These are phyloP conservation scores for Eudorcas thomsonii DNA, from an alignment of 2,113 vertebrate genomes.

Conservation along the genomic window DNA sequence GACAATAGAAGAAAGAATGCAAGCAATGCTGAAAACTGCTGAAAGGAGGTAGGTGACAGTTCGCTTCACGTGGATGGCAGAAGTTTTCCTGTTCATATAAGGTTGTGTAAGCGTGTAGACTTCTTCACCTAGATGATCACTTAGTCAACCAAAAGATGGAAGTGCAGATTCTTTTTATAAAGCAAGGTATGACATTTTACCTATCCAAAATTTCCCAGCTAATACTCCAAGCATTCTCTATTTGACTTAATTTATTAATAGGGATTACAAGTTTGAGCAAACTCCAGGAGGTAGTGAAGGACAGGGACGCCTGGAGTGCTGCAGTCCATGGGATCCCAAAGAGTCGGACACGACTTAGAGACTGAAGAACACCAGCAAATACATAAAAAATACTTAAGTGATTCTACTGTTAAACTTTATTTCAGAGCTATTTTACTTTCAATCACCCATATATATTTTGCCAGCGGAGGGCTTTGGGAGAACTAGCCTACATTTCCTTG, in stretches of 20 bases:
- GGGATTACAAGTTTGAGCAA: background rate
- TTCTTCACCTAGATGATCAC: background rate
- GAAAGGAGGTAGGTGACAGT: slow-evolving; percentile 87
- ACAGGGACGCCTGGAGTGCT: background rate
- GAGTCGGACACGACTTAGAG: background rate
- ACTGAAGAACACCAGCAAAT: background rate
- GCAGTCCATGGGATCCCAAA: background rate
- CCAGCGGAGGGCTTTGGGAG: accelerated
- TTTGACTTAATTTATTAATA: background rate
- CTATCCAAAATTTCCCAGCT: background rate
- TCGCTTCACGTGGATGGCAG: background rate
- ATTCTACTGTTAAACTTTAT: background rate
- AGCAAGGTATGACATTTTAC: background rate
- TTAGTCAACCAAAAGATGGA: background rate
- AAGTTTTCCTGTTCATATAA: background rate
- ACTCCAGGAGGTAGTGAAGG: background rate
- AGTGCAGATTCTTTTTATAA: background rate
- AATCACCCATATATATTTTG: background rate
- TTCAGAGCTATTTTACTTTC: background rate
- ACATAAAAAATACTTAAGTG: background rate
- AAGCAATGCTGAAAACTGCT: slow-evolving; percentile 95
- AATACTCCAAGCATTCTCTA: background rate
- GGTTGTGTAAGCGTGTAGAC: background rate
- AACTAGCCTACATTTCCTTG: background rate
- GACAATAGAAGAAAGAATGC: slow-evolving; percentile 98